These are phyloP conservation scores for Phorcus lineatus DNA, from an alignment of 2,888 invertebrate species.

Conservation along the genomic window DNA sequence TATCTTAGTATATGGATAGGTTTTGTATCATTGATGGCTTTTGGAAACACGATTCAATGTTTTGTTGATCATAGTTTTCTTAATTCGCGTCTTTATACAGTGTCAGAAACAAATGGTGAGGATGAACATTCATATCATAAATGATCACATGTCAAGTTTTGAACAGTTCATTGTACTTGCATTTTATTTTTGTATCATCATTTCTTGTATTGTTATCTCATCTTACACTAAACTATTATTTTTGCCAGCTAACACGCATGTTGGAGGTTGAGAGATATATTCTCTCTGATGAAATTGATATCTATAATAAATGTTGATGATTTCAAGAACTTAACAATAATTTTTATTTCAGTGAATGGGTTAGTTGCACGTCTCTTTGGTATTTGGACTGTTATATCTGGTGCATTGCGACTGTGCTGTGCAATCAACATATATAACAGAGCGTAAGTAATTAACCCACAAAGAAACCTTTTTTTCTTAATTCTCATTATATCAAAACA, in stretches of 20 bases:
- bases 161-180: too few relatives aligned
- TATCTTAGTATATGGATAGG: conserved; percentile 66
- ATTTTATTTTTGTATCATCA: too few relatives aligned
- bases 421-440: conserved; percentile 62
- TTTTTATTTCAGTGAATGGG: conserved; percentile 51
- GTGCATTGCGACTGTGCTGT: conserved; percentile 57
- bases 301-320: too few relatives aligned
- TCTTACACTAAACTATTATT: too few relatives aligned
- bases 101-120: conserved; percentile 44
- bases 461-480: too few relatives aligned
- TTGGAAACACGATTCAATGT: conserved; percentile 67
- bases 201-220: too few relatives aligned
- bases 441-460: conserved; percentile 42
- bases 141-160: too few relatives aligned
- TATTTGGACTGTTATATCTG: conserved; percentile 60
- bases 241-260: too few relatives aligned
- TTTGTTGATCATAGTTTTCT: conserved; percentile 58
- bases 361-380: conserved; percentile 62
- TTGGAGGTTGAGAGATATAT: too few relatives aligned
- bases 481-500: too few relatives aligned
- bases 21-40: conserved; percentile 63
- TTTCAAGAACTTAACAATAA: too few relatives aligned
- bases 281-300: too few relatives aligned
- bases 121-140: neutral
- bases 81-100: conserved; percentile 56